Evolutionary conservation across 64 coral and sea anemone species (phyloP).

Genomic region (Hydrozoanthus tunicans): DNA sequence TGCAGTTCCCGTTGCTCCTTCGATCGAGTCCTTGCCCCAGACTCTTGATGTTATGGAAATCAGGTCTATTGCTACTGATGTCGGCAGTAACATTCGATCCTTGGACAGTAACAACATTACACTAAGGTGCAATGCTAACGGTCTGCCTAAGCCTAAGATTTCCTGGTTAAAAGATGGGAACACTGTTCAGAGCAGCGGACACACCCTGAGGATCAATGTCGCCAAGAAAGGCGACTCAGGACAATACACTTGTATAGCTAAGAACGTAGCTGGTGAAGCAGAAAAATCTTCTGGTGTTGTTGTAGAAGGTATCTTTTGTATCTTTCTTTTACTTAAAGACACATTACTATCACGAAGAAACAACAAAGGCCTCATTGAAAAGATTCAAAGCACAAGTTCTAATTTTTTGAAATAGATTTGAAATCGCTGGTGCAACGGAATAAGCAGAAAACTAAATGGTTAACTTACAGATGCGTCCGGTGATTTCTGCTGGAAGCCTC

Average conservation of each 20-base stretch:
- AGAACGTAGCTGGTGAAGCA: slow-evolving; percentile 16
- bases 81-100: slow-evolving; percentile 19
- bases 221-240: slow-evolving; percentile 7
- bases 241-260: slow-evolving; percentile 12
- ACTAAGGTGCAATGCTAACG: slow-evolving; percentile 37
- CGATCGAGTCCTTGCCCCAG: slow-evolving; percentile 31
- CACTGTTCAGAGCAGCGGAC: slow-evolving; percentile 12
- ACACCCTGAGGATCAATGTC: neutral
- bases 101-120: slow-evolving; percentile 36
- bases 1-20: slow-evolving; percentile 20
- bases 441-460: no score
- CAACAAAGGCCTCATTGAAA: no score
- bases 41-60: slow-evolving; percentile 4
- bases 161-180: slow-evolving; percentile 32
- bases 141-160: slow-evolving; percentile 18
- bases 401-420: no score
- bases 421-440: no score
- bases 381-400: no score
- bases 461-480: no score
- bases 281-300: neutral
- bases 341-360: no score
- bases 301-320: neutral
- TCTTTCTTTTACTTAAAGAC: no score
- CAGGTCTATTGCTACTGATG: slow-evolving; percentile 15
- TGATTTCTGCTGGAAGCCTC: no score